Percentiles rank a stretch among this genome's conserved stretches.
These are phyloP conservation scores for Syngnathus typhle DNA, from an alignment of 2,113 vertebrate species.

Conservation along the genomic window DNA sequence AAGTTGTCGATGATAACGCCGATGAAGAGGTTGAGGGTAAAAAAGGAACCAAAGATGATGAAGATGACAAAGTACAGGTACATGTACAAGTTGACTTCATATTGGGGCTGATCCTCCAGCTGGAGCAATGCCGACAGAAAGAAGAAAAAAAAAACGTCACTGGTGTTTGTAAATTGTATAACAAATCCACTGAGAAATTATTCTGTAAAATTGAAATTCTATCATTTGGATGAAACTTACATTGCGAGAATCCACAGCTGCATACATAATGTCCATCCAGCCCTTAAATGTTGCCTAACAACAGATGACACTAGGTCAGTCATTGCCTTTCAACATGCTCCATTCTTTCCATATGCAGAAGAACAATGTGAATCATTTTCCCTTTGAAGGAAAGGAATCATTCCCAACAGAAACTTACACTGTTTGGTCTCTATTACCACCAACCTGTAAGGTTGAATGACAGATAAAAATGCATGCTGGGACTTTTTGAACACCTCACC, in stretches of 20 bases:
- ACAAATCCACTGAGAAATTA: background rate
- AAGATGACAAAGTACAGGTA: slow-evolving; percentile 98
- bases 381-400: no score
- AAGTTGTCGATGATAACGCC: slow-evolving; percentile 99
- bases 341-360: no score
- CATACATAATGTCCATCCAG: slow-evolving; percentile 79
- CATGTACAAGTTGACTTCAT: slow-evolving; percentile 89
- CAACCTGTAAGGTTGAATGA: background rate
- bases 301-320: slow-evolving; percentile 9
- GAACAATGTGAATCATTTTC: no score
- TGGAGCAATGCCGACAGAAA: slow-evolving; percentile 37
- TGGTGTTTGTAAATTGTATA: background rate
- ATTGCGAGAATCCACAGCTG: slow-evolving; percentile 70
- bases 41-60: slow-evolving; percentile 97
- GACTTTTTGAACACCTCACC: slow-evolving; percentile 67
- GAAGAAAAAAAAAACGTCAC: background rate
- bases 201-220: background rate
- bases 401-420: no score
- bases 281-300: slow-evolving; percentile 75
- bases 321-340: background rate
- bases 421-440: no score
- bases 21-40: slow-evolving; percentile 97
- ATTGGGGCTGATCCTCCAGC: slow-evolving; percentile 78
- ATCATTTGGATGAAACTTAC: slow-evolving; percentile 47
- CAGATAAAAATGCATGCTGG: background rate